Evolutionary conservation across 2,888 invertebrate species (phyloP).

Genomic region (Trichogramma evanescens): DNA sequence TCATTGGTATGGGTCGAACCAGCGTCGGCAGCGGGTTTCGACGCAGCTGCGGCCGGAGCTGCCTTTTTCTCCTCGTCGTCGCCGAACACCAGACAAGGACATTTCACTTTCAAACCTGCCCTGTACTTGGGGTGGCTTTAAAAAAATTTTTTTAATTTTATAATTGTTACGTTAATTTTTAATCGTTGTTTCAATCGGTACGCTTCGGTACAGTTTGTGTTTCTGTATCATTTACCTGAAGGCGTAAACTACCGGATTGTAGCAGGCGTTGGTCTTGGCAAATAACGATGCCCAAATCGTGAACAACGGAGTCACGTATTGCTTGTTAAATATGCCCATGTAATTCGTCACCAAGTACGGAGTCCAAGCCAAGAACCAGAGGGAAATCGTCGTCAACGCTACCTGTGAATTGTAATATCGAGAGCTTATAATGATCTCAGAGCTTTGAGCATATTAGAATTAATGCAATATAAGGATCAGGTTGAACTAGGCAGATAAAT

Average conservation of each 20-base stretch:
- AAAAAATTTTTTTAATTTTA: too few relatives aligned
- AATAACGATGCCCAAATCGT: constrained; percentile 87
- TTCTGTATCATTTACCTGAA: constrained; percentile 37
- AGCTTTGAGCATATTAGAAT: not conserved
- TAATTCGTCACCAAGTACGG: constrained; percentile 71
- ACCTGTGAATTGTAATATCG: constrained; percentile 39
- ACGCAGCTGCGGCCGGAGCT: not conserved
- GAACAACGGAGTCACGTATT: constrained; percentile 67
- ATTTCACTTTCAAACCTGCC: constrained; percentile 65
- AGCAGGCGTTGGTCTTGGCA: constrained; percentile 55
- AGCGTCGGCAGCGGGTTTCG: too few relatives aligned
- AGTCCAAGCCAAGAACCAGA: constrained; percentile 64
- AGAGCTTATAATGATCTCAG: not conserved
- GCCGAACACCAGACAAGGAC: constrained; percentile 68
- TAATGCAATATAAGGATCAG: not conserved
- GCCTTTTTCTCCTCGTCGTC: constrained; percentile 54
- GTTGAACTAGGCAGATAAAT: constrained; percentile 22
- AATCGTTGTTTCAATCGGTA: not conserved
- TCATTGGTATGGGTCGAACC: constrained; percentile 7
- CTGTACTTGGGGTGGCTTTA: constrained; percentile 73
- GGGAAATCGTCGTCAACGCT: constrained; percentile 57
- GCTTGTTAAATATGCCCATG: constrained; percentile 69
- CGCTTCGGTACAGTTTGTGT: not conserved
- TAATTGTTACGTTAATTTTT: not conserved
- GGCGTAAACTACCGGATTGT: constrained; percentile 55